Conservation (phyloP, 2,888 invertebrate genomes). For the Himalopsyche anomala region DNA sequence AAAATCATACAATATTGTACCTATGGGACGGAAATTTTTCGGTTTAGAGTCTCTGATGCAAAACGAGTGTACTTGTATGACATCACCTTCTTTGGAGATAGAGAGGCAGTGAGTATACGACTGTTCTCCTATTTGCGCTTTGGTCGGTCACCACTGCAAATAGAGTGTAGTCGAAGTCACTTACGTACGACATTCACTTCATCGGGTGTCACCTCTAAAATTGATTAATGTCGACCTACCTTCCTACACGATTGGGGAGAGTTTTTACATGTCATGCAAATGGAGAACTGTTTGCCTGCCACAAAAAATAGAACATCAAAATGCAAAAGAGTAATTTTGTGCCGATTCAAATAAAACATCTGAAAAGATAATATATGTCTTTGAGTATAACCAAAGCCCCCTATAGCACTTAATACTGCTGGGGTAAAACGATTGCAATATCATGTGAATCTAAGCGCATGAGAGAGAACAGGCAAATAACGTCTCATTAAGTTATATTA, state of each 20-base stretch:
- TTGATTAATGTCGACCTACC: constrained; percentile 53
- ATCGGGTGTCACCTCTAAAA: constrained; percentile 61
- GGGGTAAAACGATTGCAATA: too few species aligned
- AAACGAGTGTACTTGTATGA: constrained; percentile 43
- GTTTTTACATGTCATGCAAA: neutral
- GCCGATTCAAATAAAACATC: too few species aligned
- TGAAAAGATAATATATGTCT: too few species aligned
- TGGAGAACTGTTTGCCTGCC: neutral
- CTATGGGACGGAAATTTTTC: neutral
- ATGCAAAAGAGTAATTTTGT: too few species aligned
- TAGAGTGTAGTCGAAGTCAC: constrained; percentile 59
- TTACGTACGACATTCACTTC: constrained; percentile 62
- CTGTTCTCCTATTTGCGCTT: constrained; percentile 36
- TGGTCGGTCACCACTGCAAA: constrained; percentile 58
- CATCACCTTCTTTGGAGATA: constrained; percentile 52
- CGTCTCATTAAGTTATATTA: too few species aligned
- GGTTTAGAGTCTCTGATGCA: constrained; percentile 39
- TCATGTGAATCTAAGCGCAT: too few species aligned
- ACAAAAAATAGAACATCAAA: too few species aligned
- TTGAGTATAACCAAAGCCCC: too few species aligned
- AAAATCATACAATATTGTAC: too few species aligned
- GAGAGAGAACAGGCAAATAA: too few species aligned
- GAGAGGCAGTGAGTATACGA: constrained; percentile 20
- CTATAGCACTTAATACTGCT: too few species aligned
- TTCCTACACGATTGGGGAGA: constrained; percentile 57